phyloP scores from a whole-genome alignment of 1,140 invertebrate genomes.

The Vanessa tameamea region DNA sequence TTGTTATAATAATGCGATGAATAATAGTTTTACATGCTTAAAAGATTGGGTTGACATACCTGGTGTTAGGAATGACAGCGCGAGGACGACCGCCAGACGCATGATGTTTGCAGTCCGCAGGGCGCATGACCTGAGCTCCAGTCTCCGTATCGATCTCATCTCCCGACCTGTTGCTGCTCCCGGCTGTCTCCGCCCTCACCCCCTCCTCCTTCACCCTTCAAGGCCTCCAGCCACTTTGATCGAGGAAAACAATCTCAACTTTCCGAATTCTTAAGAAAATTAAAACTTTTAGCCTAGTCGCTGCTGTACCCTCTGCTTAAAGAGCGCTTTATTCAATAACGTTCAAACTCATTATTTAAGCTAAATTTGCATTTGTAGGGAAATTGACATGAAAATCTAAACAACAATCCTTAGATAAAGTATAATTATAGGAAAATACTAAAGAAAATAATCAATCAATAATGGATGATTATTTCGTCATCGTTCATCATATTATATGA shows the following conservation, averaged over 20 bases:
- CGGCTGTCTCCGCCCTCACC: conserved; percentile 52
- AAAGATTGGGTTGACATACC: conserved; percentile 66
- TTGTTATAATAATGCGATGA: neutral
- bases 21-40: neutral
- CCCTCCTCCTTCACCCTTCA: conserved; percentile 40
- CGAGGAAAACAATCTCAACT: conserved; percentile 74
- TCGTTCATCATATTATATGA: too few relatives aligned
- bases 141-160: conserved; percentile 70
- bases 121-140: conserved; percentile 61
- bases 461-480: too few relatives aligned
- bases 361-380: neutral
- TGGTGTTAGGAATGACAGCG: conserved; percentile 61
- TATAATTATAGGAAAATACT: neutral
- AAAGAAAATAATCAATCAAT: too few relatives aligned
- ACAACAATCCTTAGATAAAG: neutral
- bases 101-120: conserved; percentile 57
- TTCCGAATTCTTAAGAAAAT: conserved; percentile 72
- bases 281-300: conserved; percentile 61
- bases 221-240: conserved; percentile 57
- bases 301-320: conserved; percentile 36
- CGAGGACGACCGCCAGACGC: conserved; percentile 66
- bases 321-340: conserved; percentile 34
- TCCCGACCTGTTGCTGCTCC: conserved; percentile 69
- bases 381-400: neutral
- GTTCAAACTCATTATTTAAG: conserved; percentile 11